phyloP scores from a whole-genome alignment of 2,888 invertebrate species.

The Latheticus oryzae region DNA sequence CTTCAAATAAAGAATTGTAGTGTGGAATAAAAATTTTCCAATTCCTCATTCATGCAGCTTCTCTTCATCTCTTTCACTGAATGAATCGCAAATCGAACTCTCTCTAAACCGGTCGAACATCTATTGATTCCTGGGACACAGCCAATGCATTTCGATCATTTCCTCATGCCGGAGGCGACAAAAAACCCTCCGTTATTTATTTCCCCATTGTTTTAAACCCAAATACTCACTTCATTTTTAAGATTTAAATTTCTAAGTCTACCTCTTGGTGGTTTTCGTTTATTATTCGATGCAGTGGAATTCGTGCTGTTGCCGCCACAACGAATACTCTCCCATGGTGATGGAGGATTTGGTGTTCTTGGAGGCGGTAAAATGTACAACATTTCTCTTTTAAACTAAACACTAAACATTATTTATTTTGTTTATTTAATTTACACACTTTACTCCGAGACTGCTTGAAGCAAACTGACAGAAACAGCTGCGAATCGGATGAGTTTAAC shows the following conservation, averaged over 20 bases:
- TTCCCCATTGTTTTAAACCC: constrained; percentile 13
- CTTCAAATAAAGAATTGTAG: too few species aligned
- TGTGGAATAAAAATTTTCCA: neutral
- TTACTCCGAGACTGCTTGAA: constrained; percentile 42
- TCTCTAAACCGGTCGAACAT: constrained; percentile 32
- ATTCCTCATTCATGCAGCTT: neutral
- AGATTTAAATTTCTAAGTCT: constrained; percentile 47
- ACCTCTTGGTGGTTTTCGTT: constrained; percentile 49
- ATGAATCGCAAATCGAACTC: constrained; percentile 32
- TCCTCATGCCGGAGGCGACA: constrained; percentile 26
- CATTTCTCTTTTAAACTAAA: constrained; percentile 56
- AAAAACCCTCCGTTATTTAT: constrained; percentile 6
- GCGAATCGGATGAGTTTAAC: constrained; percentile 43
- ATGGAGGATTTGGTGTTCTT: constrained; percentile 66
- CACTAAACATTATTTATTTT: constrained; percentile 19
- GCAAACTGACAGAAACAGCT: constrained; percentile 46
- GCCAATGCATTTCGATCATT: constrained; percentile 17
- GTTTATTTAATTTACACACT: constrained; percentile 24
- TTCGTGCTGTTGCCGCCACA: constrained; percentile 50
- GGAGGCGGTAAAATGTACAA: constrained; percentile 68
- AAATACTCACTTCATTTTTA: constrained; percentile 24
- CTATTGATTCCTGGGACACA: constrained; percentile 29
- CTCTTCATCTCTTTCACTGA: constrained; percentile 12
- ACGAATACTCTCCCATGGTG: constrained; percentile 67
- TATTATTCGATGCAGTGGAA: constrained; percentile 39